phyloP scores from a whole-genome alignment of 2,113 vertebrate genomes.

The Peromyscus californicus region DNA sequence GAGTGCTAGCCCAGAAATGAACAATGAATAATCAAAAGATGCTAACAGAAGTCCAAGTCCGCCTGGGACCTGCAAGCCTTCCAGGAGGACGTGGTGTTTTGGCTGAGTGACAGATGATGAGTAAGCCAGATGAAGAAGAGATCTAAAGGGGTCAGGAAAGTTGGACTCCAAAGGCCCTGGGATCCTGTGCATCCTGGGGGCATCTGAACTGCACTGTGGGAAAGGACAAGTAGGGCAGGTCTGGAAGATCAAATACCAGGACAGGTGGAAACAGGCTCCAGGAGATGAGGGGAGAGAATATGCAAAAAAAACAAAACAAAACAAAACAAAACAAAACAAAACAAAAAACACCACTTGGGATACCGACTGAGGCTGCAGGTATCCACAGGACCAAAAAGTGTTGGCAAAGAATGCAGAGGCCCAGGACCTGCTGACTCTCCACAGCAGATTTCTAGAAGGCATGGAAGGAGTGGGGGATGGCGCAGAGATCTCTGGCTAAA shows the following conservation, averaged over 20 bases:
- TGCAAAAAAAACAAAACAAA: neutral
- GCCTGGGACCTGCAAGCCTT: neutral
- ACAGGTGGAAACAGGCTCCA: neutral
- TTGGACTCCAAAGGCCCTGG: neutral
- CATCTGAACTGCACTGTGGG: neutral
- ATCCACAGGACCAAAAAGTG: neutral
- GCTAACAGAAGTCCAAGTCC: neutral
- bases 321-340: neutral
- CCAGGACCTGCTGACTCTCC: neutral
- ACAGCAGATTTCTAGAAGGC: neutral
- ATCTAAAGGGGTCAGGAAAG: neutral
- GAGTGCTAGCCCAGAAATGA: neutral
- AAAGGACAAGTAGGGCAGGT: neutral
- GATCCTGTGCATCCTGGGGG: fast-evolving
- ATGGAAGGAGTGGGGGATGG: too few species aligned
- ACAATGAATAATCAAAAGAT: neutral
- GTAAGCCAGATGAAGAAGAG: constrained; percentile 7
- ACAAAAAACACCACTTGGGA: neutral
- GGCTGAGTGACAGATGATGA: neutral
- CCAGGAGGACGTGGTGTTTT: neutral
- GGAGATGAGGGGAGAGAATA: neutral
- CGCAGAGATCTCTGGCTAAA: neutral
- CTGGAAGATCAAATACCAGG: neutral
- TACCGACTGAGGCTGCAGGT: neutral
- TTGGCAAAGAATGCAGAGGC: neutral